phyloP scores from a whole-genome alignment of 2,888 invertebrate genomes.

The Hydroisotoma schaefferi region DNA sequence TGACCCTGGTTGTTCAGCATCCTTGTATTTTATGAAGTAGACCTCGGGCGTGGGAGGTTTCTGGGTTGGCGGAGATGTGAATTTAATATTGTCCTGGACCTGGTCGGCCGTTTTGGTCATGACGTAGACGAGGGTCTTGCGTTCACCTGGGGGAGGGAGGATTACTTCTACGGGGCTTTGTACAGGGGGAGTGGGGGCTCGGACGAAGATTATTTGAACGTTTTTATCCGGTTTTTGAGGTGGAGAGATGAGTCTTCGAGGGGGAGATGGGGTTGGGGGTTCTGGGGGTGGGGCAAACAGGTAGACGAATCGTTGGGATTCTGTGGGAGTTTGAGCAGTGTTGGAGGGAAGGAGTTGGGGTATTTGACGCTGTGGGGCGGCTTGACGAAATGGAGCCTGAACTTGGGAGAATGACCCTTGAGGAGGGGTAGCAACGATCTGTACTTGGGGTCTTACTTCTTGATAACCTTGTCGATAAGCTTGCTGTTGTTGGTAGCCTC shows the following conservation, averaged over 20 bases:
- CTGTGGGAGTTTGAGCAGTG: too few species aligned
- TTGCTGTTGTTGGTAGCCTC: too few species aligned
- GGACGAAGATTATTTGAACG: conserved; percentile 1
- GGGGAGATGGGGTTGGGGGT: neutral
- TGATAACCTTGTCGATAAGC: too few species aligned
- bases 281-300: neutral
- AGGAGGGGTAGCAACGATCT: too few species aligned
- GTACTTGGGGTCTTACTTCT: too few species aligned
- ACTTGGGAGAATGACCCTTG: too few species aligned
- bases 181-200: neutral
- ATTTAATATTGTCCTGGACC: neutral
- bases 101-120: neutral
- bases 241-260: neutral
- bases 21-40: conserved; percentile 2
- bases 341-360: too few species aligned
- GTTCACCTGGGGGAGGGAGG: neutral
- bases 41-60: neutral
- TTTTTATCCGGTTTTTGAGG: neutral
- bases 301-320: conserved; percentile 4
- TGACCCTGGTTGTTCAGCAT: too few species aligned
- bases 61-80: neutral
- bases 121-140: conserved; percentile 1
- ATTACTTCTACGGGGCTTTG: neutral
- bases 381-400: too few species aligned
- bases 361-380: too few species aligned